These are phyloP conservation scores for Cochlearius cochlearius DNA, from an alignment of 2,113 vertebrate species.

Conservation along the genomic window DNA sequence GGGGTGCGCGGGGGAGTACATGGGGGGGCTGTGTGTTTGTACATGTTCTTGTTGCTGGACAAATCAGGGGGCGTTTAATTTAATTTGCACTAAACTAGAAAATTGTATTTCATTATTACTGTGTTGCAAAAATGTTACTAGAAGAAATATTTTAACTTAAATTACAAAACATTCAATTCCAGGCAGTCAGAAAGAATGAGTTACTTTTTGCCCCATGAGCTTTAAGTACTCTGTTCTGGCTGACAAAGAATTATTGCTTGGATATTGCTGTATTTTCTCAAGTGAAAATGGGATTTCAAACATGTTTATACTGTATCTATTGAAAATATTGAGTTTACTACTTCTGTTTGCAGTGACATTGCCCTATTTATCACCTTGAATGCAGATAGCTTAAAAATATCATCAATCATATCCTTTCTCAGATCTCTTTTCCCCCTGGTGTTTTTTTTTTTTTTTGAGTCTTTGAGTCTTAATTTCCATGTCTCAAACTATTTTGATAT, in stretches of 20 bases:
- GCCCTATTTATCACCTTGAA: not conserved
- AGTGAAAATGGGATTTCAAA: not conserved
- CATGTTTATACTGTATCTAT: not conserved
- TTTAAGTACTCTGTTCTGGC: not conserved
- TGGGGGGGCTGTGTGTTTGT: not conserved
- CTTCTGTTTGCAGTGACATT: not conserved
- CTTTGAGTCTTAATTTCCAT: not conserved
- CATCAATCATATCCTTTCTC: not conserved
- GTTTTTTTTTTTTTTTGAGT: not conserved
- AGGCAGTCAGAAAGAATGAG: not conserved
- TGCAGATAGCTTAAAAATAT: not conserved
- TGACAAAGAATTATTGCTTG: not conserved
- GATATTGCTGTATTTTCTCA: not conserved
- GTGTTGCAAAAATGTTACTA: not conserved
- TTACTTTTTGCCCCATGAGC: not conserved
- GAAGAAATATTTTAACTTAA: not conserved
- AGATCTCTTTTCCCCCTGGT: not conserved
- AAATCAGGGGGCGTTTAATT: not conserved
- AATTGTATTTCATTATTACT: not conserved
- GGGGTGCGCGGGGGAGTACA: accelerated
- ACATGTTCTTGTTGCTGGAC: not conserved
- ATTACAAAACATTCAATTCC: not conserved
- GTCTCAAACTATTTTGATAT: not conserved
- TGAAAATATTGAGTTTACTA: not conserved
- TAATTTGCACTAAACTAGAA: not conserved